These are phyloP conservation scores for Morus bassanus DNA, from an alignment of 2,797 vertebrate species.

Conservation along the genomic window DNA sequence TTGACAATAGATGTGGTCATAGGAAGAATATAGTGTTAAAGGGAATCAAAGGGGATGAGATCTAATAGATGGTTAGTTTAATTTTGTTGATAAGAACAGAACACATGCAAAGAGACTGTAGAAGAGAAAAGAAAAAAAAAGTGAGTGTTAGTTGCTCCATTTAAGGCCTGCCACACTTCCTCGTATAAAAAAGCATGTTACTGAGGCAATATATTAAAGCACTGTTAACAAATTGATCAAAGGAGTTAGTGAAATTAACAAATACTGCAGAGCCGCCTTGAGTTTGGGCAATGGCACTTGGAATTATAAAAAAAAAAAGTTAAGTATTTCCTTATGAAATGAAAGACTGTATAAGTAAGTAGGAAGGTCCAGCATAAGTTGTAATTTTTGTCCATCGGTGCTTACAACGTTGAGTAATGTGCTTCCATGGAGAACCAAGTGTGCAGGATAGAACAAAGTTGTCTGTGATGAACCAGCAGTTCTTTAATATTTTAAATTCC, in stretches of 20 bases:
- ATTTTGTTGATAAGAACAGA: not conserved
- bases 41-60: not conserved
- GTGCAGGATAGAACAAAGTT: not conserved
- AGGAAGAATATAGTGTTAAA: not conserved
- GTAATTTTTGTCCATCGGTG: not conserved
- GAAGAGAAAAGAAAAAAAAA: not conserved
- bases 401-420: not conserved
- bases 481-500: constrained; percentile 39
- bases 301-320: not conserved
- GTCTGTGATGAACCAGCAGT: not conserved
- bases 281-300: not conserved
- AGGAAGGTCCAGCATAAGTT: not conserved
- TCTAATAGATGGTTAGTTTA: not conserved
- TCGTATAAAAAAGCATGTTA: not conserved
- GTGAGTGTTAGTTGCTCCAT: not conserved
- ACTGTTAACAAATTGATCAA: not conserved
- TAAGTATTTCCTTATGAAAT: not conserved
- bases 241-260: not conserved
- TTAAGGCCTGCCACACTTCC: not conserved
- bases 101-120: not conserved
- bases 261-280: not conserved
- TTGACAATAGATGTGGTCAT: not conserved
- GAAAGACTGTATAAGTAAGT: not conserved
- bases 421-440: not conserved
- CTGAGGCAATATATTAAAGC: not conserved